Evolutionary conservation across 2,888 invertebrate species (phyloP), one percentile per base, ranked within the genome.

Genomic region (Axea sp.): DNA sequence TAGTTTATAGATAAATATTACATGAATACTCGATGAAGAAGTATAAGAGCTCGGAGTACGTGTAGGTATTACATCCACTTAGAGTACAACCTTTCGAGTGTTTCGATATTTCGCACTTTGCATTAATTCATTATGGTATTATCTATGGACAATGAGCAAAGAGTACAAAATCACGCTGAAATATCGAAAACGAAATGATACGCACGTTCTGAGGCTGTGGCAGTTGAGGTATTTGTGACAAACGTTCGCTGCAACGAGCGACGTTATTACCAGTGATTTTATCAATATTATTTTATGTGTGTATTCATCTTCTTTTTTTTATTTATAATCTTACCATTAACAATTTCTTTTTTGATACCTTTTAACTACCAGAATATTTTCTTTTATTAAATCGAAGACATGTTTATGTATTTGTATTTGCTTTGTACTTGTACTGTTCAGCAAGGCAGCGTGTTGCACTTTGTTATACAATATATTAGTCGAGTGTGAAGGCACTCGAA

Each of bases 371-470:
- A 83, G 84, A 84, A 82, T 83, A 80, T 81, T 84, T 85, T 79
- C 79, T 83, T 81, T 82, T 78, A 78, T 83, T 83, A 84, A 85
- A 83, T 87, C 84, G 85, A 87, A 87, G 87, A 87, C 85, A 81
- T 85, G 83, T 83, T 85, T 83, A 85, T 87, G 85, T 86, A 86
- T 85, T 86, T 87, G 85, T 86, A 86, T 85, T 86, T 84, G 83
- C 86, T 87, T 87, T 87, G 87, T 87, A 87, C 87, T 87, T 87
- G 87, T 87, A 87, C 87, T 87, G 86, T 87, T 87, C 85, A 87
- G 87, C 87, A 87, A 87, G 87, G 87, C 87, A 87, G 87, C 87
- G 86, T 87, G 87, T 87, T 87, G 86, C 87, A 87, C 87, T 87
- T 87, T 87, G 87, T 87, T 87, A 86, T 85, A 82, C 82, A 82